These are phyloP conservation scores for Allochrocebus solatus DNA, from an alignment of 2,797 vertebrate species.

Conservation along the genomic window DNA sequence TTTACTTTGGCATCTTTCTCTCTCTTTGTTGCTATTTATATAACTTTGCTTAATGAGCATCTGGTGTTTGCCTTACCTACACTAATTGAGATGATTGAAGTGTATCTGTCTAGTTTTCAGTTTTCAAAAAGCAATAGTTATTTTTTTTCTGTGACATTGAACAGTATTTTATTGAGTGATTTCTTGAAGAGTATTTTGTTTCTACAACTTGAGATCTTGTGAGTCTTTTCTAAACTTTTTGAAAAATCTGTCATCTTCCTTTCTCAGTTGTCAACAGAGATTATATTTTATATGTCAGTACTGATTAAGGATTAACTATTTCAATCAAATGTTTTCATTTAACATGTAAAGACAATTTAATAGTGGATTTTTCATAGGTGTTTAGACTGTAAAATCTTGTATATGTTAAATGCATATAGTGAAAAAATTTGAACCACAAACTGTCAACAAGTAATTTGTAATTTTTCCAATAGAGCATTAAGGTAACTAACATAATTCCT, in stretches of 20 bases:
- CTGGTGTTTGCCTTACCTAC: conserved; percentile 18
- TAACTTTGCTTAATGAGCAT: neutral
- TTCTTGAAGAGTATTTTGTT: conserved; percentile 32
- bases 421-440: neutral
- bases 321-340: neutral
- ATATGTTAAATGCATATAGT: neutral
- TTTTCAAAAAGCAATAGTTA: neutral
- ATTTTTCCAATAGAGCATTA: neutral
- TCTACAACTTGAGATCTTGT: neutral
- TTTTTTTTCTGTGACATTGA: neutral
- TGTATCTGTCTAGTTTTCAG: neutral
- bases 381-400: neutral
- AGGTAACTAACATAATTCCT: neutral
- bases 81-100: neutral
- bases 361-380: neutral
- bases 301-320: neutral
- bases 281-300: neutral
- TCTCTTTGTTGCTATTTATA: neutral
- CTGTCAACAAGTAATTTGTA: neutral
- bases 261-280: neutral
- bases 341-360: neutral
- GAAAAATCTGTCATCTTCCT: neutral
- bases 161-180: neutral
- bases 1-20: neutral
- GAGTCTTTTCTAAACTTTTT: neutral